Evolutionary conservation across 1,140 invertebrate species (phyloP).

Genomic region (Macrotrachela quadricornifera): DNA sequence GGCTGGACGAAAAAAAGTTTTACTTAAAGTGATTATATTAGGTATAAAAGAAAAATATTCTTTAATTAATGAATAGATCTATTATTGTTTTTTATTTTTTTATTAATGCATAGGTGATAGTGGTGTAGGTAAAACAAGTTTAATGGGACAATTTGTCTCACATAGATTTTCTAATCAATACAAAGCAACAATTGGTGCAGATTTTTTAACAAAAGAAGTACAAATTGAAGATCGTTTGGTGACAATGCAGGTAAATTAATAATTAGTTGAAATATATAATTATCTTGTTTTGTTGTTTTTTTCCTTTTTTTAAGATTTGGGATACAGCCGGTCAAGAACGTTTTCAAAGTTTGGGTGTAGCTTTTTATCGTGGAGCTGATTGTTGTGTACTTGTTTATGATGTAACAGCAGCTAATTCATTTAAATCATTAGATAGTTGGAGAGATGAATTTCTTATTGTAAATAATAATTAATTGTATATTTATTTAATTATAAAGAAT

Average conservation of each 20-base stretch:
- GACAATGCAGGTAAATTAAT: conserved; percentile 78
- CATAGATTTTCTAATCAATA: conserved; percentile 99
- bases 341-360: conserved; percentile 71
- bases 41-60: conserved; percentile 61
- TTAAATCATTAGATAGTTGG: conserved; percentile 96
- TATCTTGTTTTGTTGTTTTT: background rate
- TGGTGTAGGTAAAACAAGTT: conserved; percentile 83
- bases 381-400: conserved; percentile 95
- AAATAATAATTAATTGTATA: too few relatives aligned
- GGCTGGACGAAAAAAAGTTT: conserved; percentile 78
- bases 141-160: conserved; percentile 99
- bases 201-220: conserved; percentile 97
- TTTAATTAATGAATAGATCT: background rate
- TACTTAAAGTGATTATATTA: conserved; percentile 88
- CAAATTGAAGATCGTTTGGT: conserved; percentile 92
- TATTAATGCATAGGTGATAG: conserved; percentile 4
- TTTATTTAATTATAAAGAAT: too few relatives aligned
- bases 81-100: background rate
- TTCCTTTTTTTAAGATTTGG: conserved; percentile 57
- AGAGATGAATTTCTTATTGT: conserved; percentile 89
- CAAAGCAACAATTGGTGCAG: conserved; percentile 98
- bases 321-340: conserved; percentile 97
- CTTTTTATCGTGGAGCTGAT: conserved; percentile 95
- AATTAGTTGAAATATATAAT: background rate
- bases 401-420: conserved; percentile 84